phyloP scores from a whole-genome alignment of 53 echinoderm and acorn worm species.

The Hippasteria phrygiana region DNA sequence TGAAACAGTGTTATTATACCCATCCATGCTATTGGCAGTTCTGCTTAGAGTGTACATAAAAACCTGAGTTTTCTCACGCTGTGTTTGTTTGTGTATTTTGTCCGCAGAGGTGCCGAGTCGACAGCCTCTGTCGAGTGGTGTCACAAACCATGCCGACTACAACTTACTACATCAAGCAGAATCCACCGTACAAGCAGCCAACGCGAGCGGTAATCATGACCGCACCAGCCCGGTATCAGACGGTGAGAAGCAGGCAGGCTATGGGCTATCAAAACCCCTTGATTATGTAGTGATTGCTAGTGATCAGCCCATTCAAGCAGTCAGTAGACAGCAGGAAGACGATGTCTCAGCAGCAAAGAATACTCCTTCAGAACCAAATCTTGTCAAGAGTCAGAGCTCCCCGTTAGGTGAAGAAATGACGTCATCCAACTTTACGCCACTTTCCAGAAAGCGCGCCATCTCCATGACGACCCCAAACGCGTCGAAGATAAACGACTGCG shows the following conservation, averaged over 20 bases:
- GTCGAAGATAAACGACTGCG: neutral
- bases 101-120: slow-evolving; percentile 30
- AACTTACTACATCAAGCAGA: neutral
- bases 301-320: neutral
- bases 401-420: neutral
- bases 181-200: neutral
- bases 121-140: slow-evolving; percentile 18
- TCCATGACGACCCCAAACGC: slow-evolving; percentile 2
- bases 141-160: slow-evolving; percentile 24
- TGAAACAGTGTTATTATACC: too few relatives aligned
- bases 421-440: neutral
- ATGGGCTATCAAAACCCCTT: neutral
- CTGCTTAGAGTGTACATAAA: too few relatives aligned
- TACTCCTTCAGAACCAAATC: neutral
- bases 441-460: slow-evolving; percentile 30
- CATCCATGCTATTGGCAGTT: too few relatives aligned
- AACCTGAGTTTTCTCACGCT: too few relatives aligned
- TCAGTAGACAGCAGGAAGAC: neutral
- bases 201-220: neutral
- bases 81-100: neutral
- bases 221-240: neutral
- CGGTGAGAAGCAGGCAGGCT: neutral
- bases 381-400: slow-evolving; percentile 24
- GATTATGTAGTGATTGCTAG: neutral
- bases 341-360: neutral